Evolutionary conservation across 1,140 invertebrate species (phyloP), one percentile per base, ranked within the genome.

Genomic region (Chrysopa pallens): DNA sequence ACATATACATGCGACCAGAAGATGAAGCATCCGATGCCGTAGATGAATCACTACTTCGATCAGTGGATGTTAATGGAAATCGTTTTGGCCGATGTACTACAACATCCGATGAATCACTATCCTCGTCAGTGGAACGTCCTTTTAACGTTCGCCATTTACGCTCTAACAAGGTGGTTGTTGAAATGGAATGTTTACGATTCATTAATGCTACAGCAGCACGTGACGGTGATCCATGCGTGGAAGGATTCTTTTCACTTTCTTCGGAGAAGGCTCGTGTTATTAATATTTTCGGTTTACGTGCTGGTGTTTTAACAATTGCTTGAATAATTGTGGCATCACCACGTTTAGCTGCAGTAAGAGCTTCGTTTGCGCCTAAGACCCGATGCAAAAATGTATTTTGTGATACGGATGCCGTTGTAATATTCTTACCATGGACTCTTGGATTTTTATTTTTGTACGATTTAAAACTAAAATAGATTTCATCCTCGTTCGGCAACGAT

Each of bases 241-340:
- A 57, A 2, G 65, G 64, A 5, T 65, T 66, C 40, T 58, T 58
- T 27, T 73, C 70, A 44, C 72, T 76, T 50, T 81, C 78, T 50
- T 79, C 75, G 33, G 76, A 80, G 61, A 72, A 74, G 2, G 78
- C 75, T 45, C 76, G 57, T 2, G 78, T 80, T 39, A 81, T 79
- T 1, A 78, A 66, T 17, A 80, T 80, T 39, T 70, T 64, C 9
- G 77, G 78, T 11, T 75, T 79, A 39, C 67, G 64, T 46, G 66
- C 63, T 6, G 68, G 57, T 49, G 65, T 58, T 38, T 44, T 52
- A 52, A 60, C 46, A 47, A 57, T 39, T 46, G 52, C 40, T 48
- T 46, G 41, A 50, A 44, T 48, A 8, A 37, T 42, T 17, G 38
- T 36, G 38, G 49, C 51, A 38, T 57, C 59, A 33, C 59, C 57